A percentile compares a stretch with the other conserved stretches of the same genome.
phyloP scores from a whole-genome alignment of 2,113 vertebrate species.

The Chloropsis hardwickii region DNA sequence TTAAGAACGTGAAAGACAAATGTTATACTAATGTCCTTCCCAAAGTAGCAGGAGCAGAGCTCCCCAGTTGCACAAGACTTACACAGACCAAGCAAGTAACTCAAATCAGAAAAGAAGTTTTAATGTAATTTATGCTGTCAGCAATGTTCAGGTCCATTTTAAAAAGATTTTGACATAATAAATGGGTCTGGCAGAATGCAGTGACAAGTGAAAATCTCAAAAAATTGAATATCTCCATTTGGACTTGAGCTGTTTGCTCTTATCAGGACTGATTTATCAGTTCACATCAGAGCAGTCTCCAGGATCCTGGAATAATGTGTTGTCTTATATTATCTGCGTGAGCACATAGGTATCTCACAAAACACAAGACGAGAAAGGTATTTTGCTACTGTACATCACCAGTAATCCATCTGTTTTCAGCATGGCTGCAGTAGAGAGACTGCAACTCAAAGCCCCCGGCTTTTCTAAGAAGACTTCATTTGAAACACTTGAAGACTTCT shows the following conservation, averaged over 20 bases:
- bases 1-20: neutral
- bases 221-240: conserved; percentile 46
- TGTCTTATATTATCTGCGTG: neutral
- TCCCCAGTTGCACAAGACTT: neutral
- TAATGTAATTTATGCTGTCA: conserved; percentile 43
- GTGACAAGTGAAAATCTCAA: conserved; percentile 7
- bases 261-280: conserved; percentile 54
- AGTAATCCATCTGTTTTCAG: neutral
- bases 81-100: neutral
- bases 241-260: conserved; percentile 47
- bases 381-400: neutral
- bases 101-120: conserved; percentile 8
- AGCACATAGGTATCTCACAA: neutral
- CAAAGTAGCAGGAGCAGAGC: neutral
- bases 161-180: conserved; percentile 43
- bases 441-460: neutral
- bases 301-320: neutral
- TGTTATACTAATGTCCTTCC: neutral
- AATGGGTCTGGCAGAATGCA: conserved; percentile 35
- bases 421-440: neutral
- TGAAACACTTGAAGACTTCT: neutral
- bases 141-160: conserved; percentile 33
- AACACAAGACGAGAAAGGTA: neutral
- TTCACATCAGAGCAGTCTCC: conserved; percentile 26
- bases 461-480: neutral